Conservation (phyloP, 1,140 invertebrate species). For the Tribolium castaneum region DNA sequence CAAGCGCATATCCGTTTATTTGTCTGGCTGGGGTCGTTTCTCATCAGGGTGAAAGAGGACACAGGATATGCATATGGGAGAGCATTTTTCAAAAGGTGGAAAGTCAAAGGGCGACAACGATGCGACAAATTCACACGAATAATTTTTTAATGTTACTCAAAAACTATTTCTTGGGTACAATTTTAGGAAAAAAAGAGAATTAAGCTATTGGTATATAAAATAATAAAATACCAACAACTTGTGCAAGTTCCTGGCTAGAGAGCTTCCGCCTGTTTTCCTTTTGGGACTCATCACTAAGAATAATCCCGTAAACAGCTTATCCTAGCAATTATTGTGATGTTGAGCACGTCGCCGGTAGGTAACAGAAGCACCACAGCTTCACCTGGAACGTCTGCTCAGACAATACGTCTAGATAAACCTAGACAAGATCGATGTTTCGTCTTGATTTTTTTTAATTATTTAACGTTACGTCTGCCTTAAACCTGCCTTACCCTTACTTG, state of each 20-base stretch:
- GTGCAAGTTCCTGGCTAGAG: not conserved
- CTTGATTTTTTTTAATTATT: no score
- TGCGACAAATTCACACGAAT: not conserved
- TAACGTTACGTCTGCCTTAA: no score
- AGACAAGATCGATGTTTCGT: no score
- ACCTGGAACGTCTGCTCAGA: not conserved
- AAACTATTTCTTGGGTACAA: no score
- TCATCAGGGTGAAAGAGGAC: not conserved
- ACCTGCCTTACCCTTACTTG: no score
- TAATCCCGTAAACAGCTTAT: not conserved
- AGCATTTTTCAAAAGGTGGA: not conserved
- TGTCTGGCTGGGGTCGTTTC: slow-evolving; percentile 1
- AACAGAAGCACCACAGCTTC: not conserved
- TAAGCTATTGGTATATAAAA: no score
- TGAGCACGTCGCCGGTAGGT: not conserved
- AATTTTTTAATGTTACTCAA: no score
- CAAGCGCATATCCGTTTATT: slow-evolving; percentile 33
- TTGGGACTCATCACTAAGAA: not conserved
- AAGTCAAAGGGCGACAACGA: not conserved
- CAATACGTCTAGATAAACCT: not conserved
- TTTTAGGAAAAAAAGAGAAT: no score
- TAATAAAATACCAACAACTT: no score
- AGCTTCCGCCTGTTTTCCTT: not conserved
- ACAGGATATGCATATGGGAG: not conserved
- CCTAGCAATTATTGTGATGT: not conserved